Evolutionary conservation across 2,113 vertebrate genomes (phyloP), one percentile per base, ranked within the genome.

Genomic region (Amphiprion ocellaris): DNA sequence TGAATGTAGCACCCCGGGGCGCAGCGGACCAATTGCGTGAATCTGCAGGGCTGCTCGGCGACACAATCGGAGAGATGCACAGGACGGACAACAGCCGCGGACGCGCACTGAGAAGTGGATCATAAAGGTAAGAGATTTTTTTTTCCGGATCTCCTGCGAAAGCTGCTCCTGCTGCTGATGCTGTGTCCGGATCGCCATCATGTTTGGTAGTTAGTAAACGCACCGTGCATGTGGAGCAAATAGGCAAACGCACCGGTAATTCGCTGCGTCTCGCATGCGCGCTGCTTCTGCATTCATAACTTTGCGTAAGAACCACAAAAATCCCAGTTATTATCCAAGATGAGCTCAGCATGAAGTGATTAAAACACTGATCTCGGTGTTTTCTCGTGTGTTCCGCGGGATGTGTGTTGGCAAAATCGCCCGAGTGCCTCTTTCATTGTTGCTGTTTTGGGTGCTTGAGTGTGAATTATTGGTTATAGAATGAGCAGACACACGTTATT

Each of bases 31-130:
- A 76, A 90, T 90, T 88, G 92, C 88, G 86, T 89, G 90, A 83
- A 86, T 91, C 83, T 89, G 92, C 86, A 88, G 81, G 69, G 82
- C 80, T 86, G 83, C 82, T 86, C 74, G 82, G 86, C 86, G 89
- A 92, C 90, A 90, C 87, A 80, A 64, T 73, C 82, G 87, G 85
- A 86, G 91, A 87, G 76, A 92, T 93, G 91, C 87, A 82, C 81
- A 61, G 90, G 72, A 89, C 83, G 83, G 78, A 92, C 87, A 74
- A 60, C 85, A 86, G 83, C 81, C 85, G 83, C 67, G 83, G 81
- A 88, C 82, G 83, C 86, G 83, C 89, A 83, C 74, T 67, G 74
- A 87, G 75, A 85, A 85, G 87, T 73, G 89, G 91, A 82, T 70
- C 68, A 65, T 74, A 74, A 86, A 91, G 88, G 88, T 90, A 90